These are phyloP conservation scores for Herminia tarsipennalis DNA, from an alignment of 2,888 invertebrate species.

Conservation along the genomic window DNA sequence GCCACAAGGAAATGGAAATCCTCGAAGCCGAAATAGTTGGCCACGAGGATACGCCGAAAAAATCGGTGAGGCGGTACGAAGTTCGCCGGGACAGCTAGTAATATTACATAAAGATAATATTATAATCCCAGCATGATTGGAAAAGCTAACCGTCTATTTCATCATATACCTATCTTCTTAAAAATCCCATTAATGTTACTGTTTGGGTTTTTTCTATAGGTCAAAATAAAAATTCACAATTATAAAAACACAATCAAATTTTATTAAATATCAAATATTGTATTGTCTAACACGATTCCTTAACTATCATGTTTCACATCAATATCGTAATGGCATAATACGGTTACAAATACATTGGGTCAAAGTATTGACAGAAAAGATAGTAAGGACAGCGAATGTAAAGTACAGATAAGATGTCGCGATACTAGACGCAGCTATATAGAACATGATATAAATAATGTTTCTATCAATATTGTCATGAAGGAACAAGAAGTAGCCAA, in stretches of 20 bases:
- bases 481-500: constrained; percentile 78
- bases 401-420: constrained; percentile 21
- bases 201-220: too few relatives aligned
- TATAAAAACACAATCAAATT: constrained; percentile 85
- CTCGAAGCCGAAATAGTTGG: too few relatives aligned
- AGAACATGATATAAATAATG: constrained; percentile 36
- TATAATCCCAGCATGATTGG: too few relatives aligned
- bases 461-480: constrained; percentile 62
- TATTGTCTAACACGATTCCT: constrained; percentile 86
- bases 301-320: constrained; percentile 84
- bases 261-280: constrained; percentile 86
- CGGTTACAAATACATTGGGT: constrained; percentile 74
- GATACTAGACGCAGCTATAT: constrained; percentile 30
- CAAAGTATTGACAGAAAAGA: constrained; percentile 59
- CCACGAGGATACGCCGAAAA: too few relatives aligned
- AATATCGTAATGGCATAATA: constrained; percentile 77
- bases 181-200: too few relatives aligned
- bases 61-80: too few relatives aligned
- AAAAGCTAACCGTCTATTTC: too few relatives aligned
- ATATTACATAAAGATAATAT: too few relatives aligned
- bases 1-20: too few relatives aligned
- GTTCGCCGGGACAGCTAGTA: too few relatives aligned
- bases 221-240: constrained; percentile 53
- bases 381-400: constrained; percentile 29
- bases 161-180: too few relatives aligned